phyloP scores from a whole-genome alignment of 30 jellyfish, hydroid and myxozoan species.

The Cassiopea xamachana region DNA sequence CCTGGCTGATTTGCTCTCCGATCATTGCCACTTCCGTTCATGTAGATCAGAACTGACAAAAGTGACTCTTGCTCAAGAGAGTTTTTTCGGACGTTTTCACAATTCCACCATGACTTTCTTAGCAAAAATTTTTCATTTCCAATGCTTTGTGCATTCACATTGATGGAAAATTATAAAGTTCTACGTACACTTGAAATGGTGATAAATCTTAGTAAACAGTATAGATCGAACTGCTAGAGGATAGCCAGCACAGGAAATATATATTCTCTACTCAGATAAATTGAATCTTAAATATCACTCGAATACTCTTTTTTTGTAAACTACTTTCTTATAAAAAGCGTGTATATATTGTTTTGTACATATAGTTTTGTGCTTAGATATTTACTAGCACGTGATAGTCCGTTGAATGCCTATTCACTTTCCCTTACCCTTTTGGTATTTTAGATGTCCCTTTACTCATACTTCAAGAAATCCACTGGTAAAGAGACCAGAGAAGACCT shows the following conservation, averaged over 20 bases:
- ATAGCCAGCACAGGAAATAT: background rate
- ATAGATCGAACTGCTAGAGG: background rate
- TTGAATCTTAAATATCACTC: background rate
- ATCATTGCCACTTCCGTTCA: background rate
- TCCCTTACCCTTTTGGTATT: background rate
- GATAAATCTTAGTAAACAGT: background rate
- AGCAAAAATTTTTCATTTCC: background rate
- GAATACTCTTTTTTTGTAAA: background rate
- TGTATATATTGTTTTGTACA: background rate
- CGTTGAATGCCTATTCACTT: background rate
- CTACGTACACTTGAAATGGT: background rate
- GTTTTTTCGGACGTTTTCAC: background rate
- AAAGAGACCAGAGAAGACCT: background rate
- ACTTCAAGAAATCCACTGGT: background rate
- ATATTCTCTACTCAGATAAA: background rate
- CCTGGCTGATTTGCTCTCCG: no score
- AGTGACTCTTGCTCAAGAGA: background rate
- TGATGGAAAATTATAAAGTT: background rate
- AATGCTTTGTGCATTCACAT: background rate
- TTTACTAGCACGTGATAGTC: background rate
- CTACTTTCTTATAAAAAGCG: background rate
- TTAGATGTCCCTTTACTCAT: background rate
- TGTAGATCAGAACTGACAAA: background rate
- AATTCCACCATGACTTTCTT: background rate
- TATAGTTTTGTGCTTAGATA: background rate